Percentiles rank a stretch among this genome's conserved stretches.
These are phyloP conservation scores for Zingel zingel DNA, from an alignment of 2,113 vertebrate species.

Conservation along the genomic window DNA sequence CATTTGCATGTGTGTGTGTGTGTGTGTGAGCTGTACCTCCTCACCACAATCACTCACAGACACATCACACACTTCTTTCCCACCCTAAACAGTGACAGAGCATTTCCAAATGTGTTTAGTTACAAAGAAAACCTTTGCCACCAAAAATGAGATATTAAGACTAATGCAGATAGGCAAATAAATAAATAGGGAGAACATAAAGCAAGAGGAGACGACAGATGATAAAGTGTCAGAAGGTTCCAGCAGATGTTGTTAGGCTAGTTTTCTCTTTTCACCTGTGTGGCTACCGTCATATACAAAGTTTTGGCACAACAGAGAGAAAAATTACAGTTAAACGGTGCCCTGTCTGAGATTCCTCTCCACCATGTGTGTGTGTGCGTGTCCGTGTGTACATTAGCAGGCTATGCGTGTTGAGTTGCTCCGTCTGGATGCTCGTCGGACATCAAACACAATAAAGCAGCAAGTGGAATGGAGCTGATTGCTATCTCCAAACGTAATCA, in stretches of 20 bases:
- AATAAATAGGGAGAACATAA: not conserved
- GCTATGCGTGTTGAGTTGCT: constrained; percentile 57
- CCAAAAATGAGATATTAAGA: constrained; percentile 42
- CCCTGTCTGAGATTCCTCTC: constrained; percentile 18
- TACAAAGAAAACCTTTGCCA: constrained; percentile 66
- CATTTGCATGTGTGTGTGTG: constrained; percentile 70
- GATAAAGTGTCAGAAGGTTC: not conserved
- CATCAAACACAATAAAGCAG: constrained; percentile 79
- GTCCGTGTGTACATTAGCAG: constrained; percentile 32
- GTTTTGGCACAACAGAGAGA: not conserved
- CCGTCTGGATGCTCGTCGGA: constrained; percentile 73
- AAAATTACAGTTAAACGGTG: not conserved
- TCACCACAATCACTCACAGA: constrained; percentile 67
- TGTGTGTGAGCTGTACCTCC: constrained; percentile 44
- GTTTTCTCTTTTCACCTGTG: constrained; percentile 31
- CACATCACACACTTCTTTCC: constrained; percentile 59
- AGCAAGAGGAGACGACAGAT: not conserved
- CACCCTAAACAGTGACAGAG: constrained; percentile 80
- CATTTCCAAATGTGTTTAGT: constrained; percentile 82
- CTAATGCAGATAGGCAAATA: not conserved
- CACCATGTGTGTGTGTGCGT: constrained; percentile 16
- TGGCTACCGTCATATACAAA: not conserved
- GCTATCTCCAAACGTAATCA: constrained; percentile 80
- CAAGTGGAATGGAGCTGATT: constrained; percentile 71
- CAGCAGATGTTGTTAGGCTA: not conserved